A percentile compares a stretch with the other conserved stretches of the same genome.
Conservation (phyloP, 2,113 vertebrate species). For the Megalops atlanticus region DNA sequence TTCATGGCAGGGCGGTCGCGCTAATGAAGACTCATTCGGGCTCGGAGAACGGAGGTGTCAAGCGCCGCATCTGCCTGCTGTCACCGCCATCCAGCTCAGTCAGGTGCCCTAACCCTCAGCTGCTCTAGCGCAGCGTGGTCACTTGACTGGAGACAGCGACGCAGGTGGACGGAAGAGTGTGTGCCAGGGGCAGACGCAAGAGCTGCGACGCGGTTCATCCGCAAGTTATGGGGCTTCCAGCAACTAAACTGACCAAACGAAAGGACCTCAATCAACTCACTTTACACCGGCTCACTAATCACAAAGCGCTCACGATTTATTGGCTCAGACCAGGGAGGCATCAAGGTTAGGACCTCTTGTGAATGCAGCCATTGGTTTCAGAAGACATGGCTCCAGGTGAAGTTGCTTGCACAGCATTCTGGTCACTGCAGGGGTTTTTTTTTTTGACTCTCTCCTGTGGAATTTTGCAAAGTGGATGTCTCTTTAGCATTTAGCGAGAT, state of each 20-base stretch:
- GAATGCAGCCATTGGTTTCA: neutral
- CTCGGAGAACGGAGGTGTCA: slow-evolving; percentile 4
- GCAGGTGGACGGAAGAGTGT: neutral
- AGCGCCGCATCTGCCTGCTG: slow-evolving; percentile 15
- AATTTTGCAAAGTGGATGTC: neutral
- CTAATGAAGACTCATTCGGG: slow-evolving; percentile 26
- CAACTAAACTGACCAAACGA: neutral
- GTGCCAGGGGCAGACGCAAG: neutral
- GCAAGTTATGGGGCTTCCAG: too few species aligned
- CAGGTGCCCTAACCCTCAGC: neutral
- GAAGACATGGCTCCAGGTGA: neutral
- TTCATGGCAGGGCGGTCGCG: neutral
- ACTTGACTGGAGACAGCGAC: neutral
- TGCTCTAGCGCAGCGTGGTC: neutral
- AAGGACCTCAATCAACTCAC: neutral
- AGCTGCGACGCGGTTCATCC: neutral
- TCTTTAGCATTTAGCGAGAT: neutral
- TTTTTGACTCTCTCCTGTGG: neutral
- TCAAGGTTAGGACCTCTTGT: neutral
- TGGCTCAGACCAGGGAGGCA: neutral
- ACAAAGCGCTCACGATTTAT: neutral
- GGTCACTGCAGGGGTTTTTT: neutral
- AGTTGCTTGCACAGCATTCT: neutral
- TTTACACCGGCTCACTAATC: neutral
- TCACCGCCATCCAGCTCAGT: neutral